Evolutionary conservation across 2,888 invertebrate genomes (phyloP), one percentile per base, ranked within the genome.

Genomic region (Anoncus sp.): DNA sequence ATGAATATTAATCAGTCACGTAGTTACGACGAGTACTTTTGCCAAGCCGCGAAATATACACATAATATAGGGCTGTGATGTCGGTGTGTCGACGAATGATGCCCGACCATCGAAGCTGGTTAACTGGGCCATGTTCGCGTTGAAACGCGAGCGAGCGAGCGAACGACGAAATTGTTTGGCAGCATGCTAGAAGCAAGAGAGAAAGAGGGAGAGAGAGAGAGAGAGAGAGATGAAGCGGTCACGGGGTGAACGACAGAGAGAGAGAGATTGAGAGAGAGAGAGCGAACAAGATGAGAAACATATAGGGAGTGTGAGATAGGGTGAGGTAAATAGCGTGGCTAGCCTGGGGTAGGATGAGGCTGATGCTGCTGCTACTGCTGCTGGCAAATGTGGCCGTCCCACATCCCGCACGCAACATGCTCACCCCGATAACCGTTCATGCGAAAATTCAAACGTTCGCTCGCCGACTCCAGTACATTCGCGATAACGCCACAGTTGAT

Each of bases 371-470:
- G 74, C 45, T 45, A 6, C 20, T 49, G 49, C 49, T 62, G 24
- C 62, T 51, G 47, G 75, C 72, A 71, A 79, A 81, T 76, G 77
- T 74, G 75, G 67, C 75, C 78, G 76, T 79, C 81, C 76, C 80
- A 82, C 77, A 81, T 81, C 77, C 70, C 78, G 77, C 78, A 80
- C 82, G 79, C 83, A 80, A 78, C 81, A 77, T 79, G 83, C 80
- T 84, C 83, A 81, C 75, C 79, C 82, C 83, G 84, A 87, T 87
- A 87, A 84, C 84, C 86, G 85, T 83, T 86, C 88, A 86, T 87
- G 87, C 85, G 87, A 88, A 86, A 88, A 87, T 88, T 88, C 86
- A 86, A 87, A 88, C 86, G 87, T 83, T 83, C 60, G 24, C 55
- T 65, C 72, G 35, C 63, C 7, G 7, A 59, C 67, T 67, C 74